These are phyloP conservation scores for Spialia ferax DNA, from an alignment of 2,888 invertebrate genomes.

Conservation along the genomic window DNA sequence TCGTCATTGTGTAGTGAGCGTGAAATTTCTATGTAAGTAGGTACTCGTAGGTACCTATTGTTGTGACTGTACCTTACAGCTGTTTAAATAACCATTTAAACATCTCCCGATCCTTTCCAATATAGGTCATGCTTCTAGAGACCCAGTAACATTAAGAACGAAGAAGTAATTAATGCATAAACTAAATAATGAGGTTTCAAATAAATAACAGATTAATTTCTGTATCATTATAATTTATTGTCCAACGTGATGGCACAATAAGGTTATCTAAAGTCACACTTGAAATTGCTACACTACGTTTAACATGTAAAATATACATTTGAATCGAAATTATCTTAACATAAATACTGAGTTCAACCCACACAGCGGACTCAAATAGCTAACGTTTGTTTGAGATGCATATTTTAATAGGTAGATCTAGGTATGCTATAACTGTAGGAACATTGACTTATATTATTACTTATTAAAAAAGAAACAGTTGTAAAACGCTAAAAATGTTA, in stretches of 20 bases:
- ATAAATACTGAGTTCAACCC: background rate
- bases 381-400: background rate
- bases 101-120: too few relatives aligned
- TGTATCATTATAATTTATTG: constrained; percentile 52
- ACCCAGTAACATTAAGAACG: background rate
- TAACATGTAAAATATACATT: background rate
- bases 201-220: constrained; percentile 18
- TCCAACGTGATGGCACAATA: constrained; percentile 55
- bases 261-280: constrained; percentile 49
- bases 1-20: too few relatives aligned
- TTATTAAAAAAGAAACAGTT: too few relatives aligned
- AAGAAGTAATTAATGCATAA: constrained; percentile 5
- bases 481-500: too few relatives aligned
- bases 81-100: too few relatives aligned
- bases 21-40: too few relatives aligned
- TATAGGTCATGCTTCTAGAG: background rate
- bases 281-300: constrained; percentile 19
- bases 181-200: background rate
- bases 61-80: too few relatives aligned
- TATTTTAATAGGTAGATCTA: background rate
- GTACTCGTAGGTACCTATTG: too few relatives aligned
- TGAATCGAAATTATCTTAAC: constrained; percentile 15
- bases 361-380: background rate
- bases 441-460: background rate
- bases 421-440: background rate